phyloP scores from a whole-genome alignment of 2,797 vertebrate genomes.

The Siniperca scherzeri region DNA sequence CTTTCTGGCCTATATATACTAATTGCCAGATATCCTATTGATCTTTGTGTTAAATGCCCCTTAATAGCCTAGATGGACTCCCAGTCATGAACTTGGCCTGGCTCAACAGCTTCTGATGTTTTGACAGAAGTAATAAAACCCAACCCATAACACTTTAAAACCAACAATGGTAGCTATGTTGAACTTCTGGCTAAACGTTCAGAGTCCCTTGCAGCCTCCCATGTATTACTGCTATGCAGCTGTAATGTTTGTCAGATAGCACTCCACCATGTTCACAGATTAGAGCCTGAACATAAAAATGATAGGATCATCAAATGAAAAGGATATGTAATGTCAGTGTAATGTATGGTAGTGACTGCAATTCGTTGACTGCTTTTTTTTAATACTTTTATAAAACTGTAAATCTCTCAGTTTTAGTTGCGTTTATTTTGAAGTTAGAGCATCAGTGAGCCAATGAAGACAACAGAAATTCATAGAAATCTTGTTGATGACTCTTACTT shows the following conservation, averaged over 20 bases:
- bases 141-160: slow-evolving; percentile 85
- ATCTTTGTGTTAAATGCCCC: slow-evolving; percentile 73
- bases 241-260: slow-evolving; percentile 81
- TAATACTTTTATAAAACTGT: not conserved
- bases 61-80: slow-evolving; percentile 68
- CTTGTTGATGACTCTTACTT: slow-evolving; percentile 1
- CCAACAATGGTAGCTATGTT: slow-evolving; percentile 84
- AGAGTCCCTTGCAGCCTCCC: slow-evolving; percentile 65
- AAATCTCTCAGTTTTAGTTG: not conserved
- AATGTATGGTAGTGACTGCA: not conserved
- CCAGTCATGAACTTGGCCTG: slow-evolving; percentile 79
- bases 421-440: slow-evolving; percentile 32
- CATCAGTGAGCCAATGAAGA: not conserved
- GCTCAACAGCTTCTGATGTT: slow-evolving; percentile 83
- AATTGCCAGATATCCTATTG: slow-evolving; percentile 72
- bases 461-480: not conserved
- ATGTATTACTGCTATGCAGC: slow-evolving; percentile 70
- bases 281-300: slow-evolving; percentile 71
- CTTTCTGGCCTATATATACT: slow-evolving; percentile 26
- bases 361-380: not conserved
- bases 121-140: slow-evolving; percentile 87
- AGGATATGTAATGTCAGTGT: not conserved
- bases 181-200: slow-evolving; percentile 78
- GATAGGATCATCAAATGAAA: slow-evolving; percentile 55
- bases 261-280: slow-evolving; percentile 72